phyloP scores from a whole-genome alignment of 2,797 vertebrate species.

The Eulemur coronatus region DNA sequence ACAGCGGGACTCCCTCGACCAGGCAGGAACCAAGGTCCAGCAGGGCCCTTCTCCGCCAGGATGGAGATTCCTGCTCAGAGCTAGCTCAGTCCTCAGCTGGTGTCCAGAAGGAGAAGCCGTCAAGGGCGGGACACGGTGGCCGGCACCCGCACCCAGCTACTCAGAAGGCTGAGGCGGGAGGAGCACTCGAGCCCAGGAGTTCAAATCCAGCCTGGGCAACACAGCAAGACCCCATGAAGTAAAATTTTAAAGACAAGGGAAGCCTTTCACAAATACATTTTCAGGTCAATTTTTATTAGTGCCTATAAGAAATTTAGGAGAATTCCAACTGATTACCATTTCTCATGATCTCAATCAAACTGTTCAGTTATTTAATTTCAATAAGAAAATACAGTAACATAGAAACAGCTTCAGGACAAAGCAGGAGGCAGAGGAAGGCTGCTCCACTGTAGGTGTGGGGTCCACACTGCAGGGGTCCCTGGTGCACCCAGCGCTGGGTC shows the following conservation, averaged over 20 bases:
- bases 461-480: not conserved
- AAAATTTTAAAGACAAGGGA: not conserved
- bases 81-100: not conserved
- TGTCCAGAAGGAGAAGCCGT: not conserved
- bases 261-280: not conserved
- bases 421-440: not conserved
- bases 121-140: no score
- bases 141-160: not conserved
- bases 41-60: not conserved
- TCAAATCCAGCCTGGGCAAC: not conserved
- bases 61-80: not conserved
- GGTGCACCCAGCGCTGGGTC: not conserved
- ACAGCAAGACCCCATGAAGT: not conserved
- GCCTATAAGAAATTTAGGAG: not conserved
- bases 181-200: not conserved
- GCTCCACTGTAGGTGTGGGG: rapidly evolving
- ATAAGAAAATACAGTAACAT: rapidly evolving
- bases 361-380: not conserved
- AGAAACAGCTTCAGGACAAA: not conserved
- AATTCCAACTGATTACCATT: not conserved
- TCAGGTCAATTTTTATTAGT: not conserved
- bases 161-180: not conserved
- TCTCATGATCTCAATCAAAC: not conserved
- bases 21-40: not conserved
- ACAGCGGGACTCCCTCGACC: not conserved